phyloP scores from a whole-genome alignment of 2,797 vertebrate species.

The Aeoliscus strigatus region DNA sequence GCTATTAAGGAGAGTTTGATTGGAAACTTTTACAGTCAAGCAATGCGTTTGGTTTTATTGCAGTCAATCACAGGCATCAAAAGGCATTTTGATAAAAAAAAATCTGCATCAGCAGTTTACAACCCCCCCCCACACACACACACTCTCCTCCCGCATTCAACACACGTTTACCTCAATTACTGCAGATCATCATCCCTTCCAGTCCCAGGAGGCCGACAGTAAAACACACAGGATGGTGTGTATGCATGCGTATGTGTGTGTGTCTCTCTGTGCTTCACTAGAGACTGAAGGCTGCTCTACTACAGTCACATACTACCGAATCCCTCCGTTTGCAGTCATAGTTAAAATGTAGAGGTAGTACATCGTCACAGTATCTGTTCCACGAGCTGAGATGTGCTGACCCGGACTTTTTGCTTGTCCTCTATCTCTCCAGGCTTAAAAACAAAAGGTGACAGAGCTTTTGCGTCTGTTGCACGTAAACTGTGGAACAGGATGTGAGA shows the following conservation, averaged over 20 bases:
- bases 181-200: constrained; percentile 61
- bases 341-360: no score
- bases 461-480: no score
- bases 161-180: constrained; percentile 68
- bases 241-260: constrained; percentile 6
- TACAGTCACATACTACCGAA: constrained; percentile 23
- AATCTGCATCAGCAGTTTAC: constrained; percentile 60
- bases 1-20: not conserved
- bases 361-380: no score
- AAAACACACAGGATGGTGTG: constrained; percentile 48
- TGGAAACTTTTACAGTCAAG: not conserved
- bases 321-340: no score
- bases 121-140: constrained; percentile 23
- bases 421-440: no score
- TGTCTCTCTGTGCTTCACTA: constrained; percentile 25
- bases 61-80: constrained; percentile 28
- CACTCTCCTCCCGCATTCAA: constrained; percentile 35
- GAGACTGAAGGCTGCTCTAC: constrained; percentile 27
- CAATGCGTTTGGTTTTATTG: no score
- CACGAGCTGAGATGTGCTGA: no score
- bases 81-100: constrained; percentile 32
- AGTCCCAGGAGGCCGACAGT: constrained; percentile 42
- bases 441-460: no score
- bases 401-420: no score
- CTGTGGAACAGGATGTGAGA: no score